Evolutionary conservation across 2,113 vertebrate genomes (phyloP), one percentile per base, ranked within the genome.

Genomic region (Gallinago jamesoni): DNA sequence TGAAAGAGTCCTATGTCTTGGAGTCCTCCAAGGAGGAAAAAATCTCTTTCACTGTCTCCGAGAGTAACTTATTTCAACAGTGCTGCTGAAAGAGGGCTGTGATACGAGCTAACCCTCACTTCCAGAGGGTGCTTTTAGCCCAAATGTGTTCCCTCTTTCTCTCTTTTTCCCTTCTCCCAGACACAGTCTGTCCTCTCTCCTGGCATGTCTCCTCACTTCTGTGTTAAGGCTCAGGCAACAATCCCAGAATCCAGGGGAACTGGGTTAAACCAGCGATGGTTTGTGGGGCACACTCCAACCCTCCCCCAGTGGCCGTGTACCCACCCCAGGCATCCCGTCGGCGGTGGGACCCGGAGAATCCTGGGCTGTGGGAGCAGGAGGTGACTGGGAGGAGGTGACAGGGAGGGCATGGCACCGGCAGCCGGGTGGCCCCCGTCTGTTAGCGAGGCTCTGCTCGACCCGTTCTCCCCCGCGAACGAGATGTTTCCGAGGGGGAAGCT

Each of bases 321-420:
- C 69, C 10, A 13, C 16, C 72, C 72, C 63, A 9, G 63, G 55
- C 18, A 5, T 12, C 3, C 22, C 10, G 18, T 6, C 1, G 21
- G 35, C 47, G 10, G 1, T 5, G 41, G 39, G 35, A n/a, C 2
- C 1, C 4, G 4, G 41, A 17, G 27, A 12, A 22, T 17, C 11
- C 48, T 10, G 41, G 14, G 0, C 41, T 19, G 59, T 31, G 15
- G 74, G 28, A 24, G 31, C 27, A 6, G 76, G 45, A 48, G 50
- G 43, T 2, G 89, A 28, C 45, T 1, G 33, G 66, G 75, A 60
- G 60, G 75, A 39, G 5, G 60, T 3, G 20, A 24, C 1, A 21
- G 83, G 33, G 24, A 60, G 3, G 4, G 27, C 9, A 1, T 2
- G 22, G 56, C 56, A 11, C 35, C 6, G 9, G 31, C 33, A 56